A percentile compares a stretch with the other conserved stretches of the same genome.
These are phyloP conservation scores for Alexandromys oeconomus DNA, from an alignment of 2,797 vertebrate species.

Conservation along the genomic window DNA sequence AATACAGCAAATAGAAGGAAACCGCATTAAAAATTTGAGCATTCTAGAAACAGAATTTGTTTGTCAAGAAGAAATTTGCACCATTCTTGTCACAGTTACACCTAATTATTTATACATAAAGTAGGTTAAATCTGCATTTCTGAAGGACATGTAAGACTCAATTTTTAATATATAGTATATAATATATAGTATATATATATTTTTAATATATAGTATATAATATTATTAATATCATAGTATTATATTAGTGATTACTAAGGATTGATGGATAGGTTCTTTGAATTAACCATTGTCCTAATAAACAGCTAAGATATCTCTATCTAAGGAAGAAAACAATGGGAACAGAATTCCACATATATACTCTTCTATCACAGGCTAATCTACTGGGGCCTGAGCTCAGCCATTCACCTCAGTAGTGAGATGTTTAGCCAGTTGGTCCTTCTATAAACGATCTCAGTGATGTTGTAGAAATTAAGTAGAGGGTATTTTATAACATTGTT, in stretches of 20 bases:
- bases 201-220: too few species aligned
- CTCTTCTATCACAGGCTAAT: not conserved
- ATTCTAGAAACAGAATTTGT: conserved; percentile 69
- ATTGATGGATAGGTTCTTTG: not conserved
- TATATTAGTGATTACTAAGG: not conserved
- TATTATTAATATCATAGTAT: too few species aligned
- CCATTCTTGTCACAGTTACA: conserved; percentile 42
- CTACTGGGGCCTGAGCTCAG: not conserved
- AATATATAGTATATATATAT: too few species aligned
- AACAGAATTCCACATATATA: not conserved
- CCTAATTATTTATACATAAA: conserved; percentile 58
- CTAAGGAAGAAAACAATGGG: not conserved
- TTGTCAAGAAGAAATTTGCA: conserved; percentile 68
- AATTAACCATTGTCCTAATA: not conserved
- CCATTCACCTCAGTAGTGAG: not conserved
- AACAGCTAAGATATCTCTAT: not conserved
- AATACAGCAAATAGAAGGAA: conserved; percentile 61
- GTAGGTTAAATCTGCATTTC: conserved; percentile 25
- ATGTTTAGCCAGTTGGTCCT: not conserved
- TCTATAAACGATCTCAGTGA: conserved; percentile 15
- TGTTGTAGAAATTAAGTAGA: not conserved
- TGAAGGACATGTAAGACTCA: not conserved
- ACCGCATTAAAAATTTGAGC: conserved; percentile 71
- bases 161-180: too few species aligned
- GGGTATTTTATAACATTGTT: not conserved